Percentiles rank a stretch among this genome's conserved stretches.
Evolutionary conservation across 2,113 vertebrate genomes (phyloP).

Genomic region (Xenopus laevis): DNA sequence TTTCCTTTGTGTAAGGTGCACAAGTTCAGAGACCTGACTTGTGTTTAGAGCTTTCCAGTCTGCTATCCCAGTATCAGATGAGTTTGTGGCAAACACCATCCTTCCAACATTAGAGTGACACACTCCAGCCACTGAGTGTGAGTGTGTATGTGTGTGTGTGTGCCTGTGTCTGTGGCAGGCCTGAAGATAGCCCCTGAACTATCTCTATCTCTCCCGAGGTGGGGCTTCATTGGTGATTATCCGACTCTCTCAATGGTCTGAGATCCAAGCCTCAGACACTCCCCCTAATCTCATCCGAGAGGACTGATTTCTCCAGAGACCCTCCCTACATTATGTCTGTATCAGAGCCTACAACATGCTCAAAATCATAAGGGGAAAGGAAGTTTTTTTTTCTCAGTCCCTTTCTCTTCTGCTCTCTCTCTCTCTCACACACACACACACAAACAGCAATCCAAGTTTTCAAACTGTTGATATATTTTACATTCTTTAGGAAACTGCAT

Average conservation of each 20-base stretch:
- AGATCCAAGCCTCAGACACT: constrained; percentile 47
- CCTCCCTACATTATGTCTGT: constrained; percentile 47
- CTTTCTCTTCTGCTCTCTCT: constrained; percentile 4
- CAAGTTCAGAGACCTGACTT: constrained; percentile 39
- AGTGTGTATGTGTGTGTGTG: constrained; percentile 17
- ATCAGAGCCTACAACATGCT: constrained; percentile 37
- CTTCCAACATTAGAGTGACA: constrained; percentile 36
- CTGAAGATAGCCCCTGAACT: constrained; percentile 21
- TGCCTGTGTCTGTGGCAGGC: constrained; percentile 19
- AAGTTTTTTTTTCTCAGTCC: constrained; percentile 20
- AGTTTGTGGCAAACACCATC: constrained; percentile 46
- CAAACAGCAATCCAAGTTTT: constrained; percentile 30
- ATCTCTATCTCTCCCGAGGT: constrained; percentile 41
- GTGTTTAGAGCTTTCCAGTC: constrained; percentile 41
- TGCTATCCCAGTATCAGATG: constrained; percentile 33
- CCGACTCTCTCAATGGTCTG: constrained; percentile 44
- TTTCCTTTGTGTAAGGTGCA: constrained; percentile 27
- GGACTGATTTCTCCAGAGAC: constrained; percentile 45
- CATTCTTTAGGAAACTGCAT: constrained; percentile 19
- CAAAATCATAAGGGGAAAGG: constrained; percentile 38
- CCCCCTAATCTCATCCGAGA: constrained; percentile 47
- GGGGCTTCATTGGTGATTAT: constrained; percentile 38
- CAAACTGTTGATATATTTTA: constrained; percentile 25
- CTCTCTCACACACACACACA: constrained; percentile 19
- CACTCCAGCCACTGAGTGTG: constrained; percentile 21